These are phyloP conservation scores for Agrotis puta DNA, from an alignment of 2,888 invertebrate genomes.

Conservation along the genomic window DNA sequence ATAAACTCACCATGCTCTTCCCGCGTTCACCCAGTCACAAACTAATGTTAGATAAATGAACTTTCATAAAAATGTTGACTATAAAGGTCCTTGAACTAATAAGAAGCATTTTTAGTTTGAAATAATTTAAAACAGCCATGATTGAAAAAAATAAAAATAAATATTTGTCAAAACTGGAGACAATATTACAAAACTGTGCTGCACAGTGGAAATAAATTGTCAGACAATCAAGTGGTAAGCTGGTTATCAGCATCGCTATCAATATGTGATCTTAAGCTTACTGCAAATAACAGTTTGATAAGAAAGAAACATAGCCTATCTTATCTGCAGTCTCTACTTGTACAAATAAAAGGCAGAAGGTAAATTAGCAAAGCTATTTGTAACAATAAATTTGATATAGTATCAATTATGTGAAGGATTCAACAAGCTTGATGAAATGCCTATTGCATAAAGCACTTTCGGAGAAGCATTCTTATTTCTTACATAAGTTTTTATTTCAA, in stretches of 20 bases:
- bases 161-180: slow-evolving; percentile 75
- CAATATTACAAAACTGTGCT: slow-evolving; percentile 77
- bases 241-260: slow-evolving; percentile 85
- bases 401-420: slow-evolving; percentile 31
- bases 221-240: slow-evolving; percentile 78
- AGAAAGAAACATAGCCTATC: slow-evolving; percentile 83
- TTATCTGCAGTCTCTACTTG: slow-evolving; percentile 82
- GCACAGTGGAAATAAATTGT: slow-evolving; percentile 78
- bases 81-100: slow-evolving; percentile 81
- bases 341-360: slow-evolving; percentile 70
- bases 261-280: slow-evolving; percentile 87
- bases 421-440: slow-evolving; percentile 10
- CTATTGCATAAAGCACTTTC: slow-evolving; percentile 14
- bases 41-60: slow-evolving; percentile 75
- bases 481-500: slow-evolving; percentile 16
- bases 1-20: slow-evolving; percentile 81
- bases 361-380: slow-evolving; percentile 57
- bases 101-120: slow-evolving; percentile 83
- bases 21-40: slow-evolving; percentile 80
- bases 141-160: slow-evolving; percentile 73
- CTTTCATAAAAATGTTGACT: slow-evolving; percentile 77
- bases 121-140: slow-evolving; percentile 80
- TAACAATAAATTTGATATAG: slow-evolving; percentile 47
- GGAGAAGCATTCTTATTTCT: slow-evolving; percentile 12
- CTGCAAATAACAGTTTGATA: slow-evolving; percentile 87